Conservation (phyloP, 2,113 vertebrate genomes). For the Dermatemys mawii region DNA sequence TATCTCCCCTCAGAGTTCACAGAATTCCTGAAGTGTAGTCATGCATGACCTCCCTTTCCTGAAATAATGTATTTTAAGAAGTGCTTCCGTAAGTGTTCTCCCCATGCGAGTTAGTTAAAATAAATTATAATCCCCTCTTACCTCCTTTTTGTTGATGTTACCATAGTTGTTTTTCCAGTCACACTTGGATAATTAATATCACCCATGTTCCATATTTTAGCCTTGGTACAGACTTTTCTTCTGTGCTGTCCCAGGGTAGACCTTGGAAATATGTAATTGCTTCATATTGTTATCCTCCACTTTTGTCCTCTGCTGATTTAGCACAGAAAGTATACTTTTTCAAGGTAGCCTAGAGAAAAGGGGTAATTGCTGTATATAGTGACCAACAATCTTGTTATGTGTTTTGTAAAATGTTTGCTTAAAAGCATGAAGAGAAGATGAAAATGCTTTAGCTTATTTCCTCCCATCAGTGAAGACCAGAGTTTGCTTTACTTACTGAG, state of each 20-base stretch:
- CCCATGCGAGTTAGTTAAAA: neutral
- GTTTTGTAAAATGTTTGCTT: neutral
- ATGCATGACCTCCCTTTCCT: neutral
- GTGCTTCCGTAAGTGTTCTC: neutral
- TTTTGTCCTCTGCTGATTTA: neutral
- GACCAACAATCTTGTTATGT: neutral
- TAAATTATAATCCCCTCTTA: neutral
- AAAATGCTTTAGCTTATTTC: neutral
- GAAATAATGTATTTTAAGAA: neutral
- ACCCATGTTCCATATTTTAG: neutral
- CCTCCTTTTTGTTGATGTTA: neutral
- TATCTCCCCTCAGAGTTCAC: neutral
- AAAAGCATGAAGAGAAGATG: neutral
- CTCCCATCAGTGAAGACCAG: no score
- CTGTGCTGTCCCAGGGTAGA: neutral
- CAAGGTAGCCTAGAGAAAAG: neutral
- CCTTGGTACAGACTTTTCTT: neutral
- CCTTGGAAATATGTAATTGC: neutral
- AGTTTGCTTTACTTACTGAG: neutral
- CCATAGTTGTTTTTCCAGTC: neutral
- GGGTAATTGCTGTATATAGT: neutral
- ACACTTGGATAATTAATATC: neutral
- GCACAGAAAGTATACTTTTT: neutral
- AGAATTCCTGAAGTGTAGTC: neutral
- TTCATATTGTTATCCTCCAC: neutral